Evolutionary conservation across 2,113 vertebrate genomes (phyloP).

Genomic region (Podiceps cristatus): DNA sequence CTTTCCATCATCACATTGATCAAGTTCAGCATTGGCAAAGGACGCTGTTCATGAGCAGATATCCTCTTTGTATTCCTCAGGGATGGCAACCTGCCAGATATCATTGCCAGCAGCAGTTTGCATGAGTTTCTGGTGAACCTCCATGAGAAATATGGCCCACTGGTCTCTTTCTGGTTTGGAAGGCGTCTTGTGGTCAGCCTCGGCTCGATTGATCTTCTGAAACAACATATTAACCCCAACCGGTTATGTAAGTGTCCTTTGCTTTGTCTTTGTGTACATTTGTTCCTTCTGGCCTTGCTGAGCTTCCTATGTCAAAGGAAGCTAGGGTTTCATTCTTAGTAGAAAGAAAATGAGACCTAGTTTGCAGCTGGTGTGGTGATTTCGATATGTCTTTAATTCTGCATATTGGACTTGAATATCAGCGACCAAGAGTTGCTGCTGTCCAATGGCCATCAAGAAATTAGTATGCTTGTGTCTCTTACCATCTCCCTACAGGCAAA

Average conservation of each 20-base stretch:
- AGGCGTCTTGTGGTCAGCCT: slow-evolving; percentile 91
- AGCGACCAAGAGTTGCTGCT: background rate
- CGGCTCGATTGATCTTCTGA: slow-evolving; percentile 86
- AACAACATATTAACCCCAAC: slow-evolving; percentile 93
- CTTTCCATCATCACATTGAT: background rate
- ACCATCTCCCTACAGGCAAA: background rate
- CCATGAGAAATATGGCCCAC: slow-evolving; percentile 88
- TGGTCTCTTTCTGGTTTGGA: slow-evolving; percentile 97
- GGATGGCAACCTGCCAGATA: slow-evolving; percentile 95
- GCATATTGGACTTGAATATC: background rate
- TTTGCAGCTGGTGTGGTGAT: background rate
- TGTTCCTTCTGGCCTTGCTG: background rate
- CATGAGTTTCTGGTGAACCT: slow-evolving; percentile 92
- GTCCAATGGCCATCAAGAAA: background rate
- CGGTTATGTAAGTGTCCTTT: slow-evolving; percentile 82
- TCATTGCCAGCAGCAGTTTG: slow-evolving; percentile 87
- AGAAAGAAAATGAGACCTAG: background rate
- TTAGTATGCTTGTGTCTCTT: background rate
- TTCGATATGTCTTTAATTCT: background rate
- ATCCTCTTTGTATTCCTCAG: slow-evolving; percentile 67
- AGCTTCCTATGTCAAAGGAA: background rate
- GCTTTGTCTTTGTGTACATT: background rate
- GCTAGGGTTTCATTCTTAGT: background rate
- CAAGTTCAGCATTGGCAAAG: background rate
- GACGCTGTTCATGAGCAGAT: background rate